A percentile compares a stretch with the other conserved stretches of the same genome.
Conservation (phyloP, 2,113 vertebrate genomes). For the Garra rufa region DNA sequence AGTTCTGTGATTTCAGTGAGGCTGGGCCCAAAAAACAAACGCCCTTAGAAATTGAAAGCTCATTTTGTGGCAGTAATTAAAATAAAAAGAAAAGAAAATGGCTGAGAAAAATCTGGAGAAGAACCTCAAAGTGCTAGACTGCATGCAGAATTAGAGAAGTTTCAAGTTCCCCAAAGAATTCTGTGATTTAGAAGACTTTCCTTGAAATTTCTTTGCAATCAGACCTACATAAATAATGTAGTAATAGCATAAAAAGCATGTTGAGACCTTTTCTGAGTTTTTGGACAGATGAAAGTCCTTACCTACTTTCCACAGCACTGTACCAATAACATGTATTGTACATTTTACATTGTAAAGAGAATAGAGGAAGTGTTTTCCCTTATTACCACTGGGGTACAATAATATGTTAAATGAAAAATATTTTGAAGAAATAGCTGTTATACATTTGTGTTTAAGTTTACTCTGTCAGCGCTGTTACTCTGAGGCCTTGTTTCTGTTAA, state of each 20-base stretch:
- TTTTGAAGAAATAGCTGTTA: not conserved
- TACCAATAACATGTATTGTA: not conserved
- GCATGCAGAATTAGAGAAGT: constrained; percentile 80
- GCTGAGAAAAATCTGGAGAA: constrained; percentile 67
- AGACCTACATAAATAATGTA: not conserved
- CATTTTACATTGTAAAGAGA: not conserved
- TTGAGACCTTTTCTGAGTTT: not conserved
- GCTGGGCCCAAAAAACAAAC: constrained; percentile 47
- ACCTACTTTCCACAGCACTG: not conserved
- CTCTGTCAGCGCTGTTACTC: not conserved
- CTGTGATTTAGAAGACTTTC: constrained; percentile 72
- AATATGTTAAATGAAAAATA: not conserved
- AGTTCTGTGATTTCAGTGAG: constrained; percentile 1
- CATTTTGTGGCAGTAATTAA: constrained; percentile 23
- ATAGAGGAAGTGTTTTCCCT: not conserved
- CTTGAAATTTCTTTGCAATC: not conserved
- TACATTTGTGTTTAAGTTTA: too few relatives aligned
- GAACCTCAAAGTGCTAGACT: constrained; percentile 70
- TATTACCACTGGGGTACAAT: not conserved
- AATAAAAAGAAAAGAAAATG: constrained; percentile 58
- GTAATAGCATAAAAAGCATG: not conserved
- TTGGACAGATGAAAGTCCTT: not conserved
- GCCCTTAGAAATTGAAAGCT: not conserved
- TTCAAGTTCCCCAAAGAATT: constrained; percentile 81
- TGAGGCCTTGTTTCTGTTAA: not conserved